Percentiles rank a stretch among this genome's conserved stretches.
phyloP scores from a whole-genome alignment of 92 coral and sea anemone genomes.

The Muricea muricata region DNA sequence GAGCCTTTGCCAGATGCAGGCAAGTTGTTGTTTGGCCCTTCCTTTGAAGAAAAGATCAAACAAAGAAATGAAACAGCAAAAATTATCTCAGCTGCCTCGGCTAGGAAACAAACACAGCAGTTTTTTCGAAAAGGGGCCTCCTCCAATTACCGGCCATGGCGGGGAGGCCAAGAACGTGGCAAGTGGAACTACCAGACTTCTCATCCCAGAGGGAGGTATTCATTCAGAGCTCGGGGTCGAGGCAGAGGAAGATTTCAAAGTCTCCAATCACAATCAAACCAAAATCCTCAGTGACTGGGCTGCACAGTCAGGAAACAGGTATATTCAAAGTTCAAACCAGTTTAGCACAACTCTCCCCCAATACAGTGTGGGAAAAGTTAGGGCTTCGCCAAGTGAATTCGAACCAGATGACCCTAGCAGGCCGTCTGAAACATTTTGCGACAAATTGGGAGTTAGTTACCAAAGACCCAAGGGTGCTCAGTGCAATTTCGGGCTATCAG shows the following conservation, averaged over 20 bases:
- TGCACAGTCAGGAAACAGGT: neutral
- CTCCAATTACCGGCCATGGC: slow-evolving; percentile 30
- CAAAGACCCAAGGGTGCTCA: neutral
- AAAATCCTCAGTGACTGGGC: neutral
- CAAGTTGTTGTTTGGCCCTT: neutral
- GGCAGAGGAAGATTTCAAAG: slow-evolving; percentile 13
- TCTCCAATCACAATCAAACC: neutral
- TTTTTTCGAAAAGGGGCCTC: slow-evolving; percentile 33
- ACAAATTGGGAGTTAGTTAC: slow-evolving; percentile 22
- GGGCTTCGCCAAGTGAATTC: neutral
- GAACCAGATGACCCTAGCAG: slow-evolving; percentile 4
- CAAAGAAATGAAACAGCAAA: slow-evolving; percentile 21
- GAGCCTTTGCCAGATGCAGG: slow-evolving; percentile 13
- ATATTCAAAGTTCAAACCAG: neutral
- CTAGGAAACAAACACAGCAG: neutral
- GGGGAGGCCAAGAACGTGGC: slow-evolving; percentile 8
- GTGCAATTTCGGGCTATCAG: neutral
- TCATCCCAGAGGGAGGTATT: slow-evolving; percentile 22
- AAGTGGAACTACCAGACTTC: neutral
- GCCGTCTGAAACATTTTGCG: slow-evolving; percentile 7
- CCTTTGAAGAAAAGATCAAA: slow-evolving; percentile 22
- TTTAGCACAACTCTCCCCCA: neutral
- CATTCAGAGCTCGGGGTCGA: neutral
- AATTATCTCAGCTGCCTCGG: slow-evolving; percentile 10
- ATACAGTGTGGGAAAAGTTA: neutral